phyloP scores from a whole-genome alignment of 92 coral and sea anemone species.

The Actinostola sp. region DNA sequence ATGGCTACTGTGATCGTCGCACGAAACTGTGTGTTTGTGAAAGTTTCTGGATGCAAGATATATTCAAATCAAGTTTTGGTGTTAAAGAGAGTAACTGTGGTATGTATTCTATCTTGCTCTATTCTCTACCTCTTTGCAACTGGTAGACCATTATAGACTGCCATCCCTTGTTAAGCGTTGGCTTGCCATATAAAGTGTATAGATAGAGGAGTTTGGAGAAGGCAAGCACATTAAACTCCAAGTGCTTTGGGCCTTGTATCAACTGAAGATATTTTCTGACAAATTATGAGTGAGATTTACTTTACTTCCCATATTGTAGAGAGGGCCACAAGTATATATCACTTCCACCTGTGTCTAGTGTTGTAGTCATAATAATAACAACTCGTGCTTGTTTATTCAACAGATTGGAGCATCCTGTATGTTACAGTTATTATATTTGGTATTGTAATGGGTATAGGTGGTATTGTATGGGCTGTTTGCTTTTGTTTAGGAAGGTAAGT shows the following conservation, averaged over 20 bases:
- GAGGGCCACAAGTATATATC: too few relatives aligned
- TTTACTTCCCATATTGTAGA: background rate
- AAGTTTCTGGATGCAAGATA: slow-evolving; percentile 98
- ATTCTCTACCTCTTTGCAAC: too few relatives aligned
- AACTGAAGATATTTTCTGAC: too few relatives aligned
- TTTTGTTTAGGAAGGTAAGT: slow-evolving; percentile 97
- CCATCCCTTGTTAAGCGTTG: too few relatives aligned
- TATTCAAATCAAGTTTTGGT: slow-evolving; percentile 87
- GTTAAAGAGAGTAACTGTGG: slow-evolving; percentile 95
- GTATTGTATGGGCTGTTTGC: slow-evolving; percentile 94
- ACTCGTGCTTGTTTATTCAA: background rate
- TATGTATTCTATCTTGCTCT: slow-evolving; percentile 28
- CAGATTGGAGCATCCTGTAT: slow-evolving; percentile 98
- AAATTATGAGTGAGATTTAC: too few relatives aligned
- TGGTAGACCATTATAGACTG: too few relatives aligned
- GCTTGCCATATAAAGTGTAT: too few relatives aligned
- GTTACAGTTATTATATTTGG: slow-evolving; percentile 95
- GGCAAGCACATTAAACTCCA: too few relatives aligned
- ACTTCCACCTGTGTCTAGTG: too few relatives aligned
- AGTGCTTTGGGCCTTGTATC: too few relatives aligned
- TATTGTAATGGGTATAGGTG: slow-evolving; percentile 93
- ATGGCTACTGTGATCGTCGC: slow-evolving; percentile 93
- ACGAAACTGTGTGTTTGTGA: slow-evolving; percentile 94
- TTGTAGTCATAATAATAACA: too few relatives aligned
- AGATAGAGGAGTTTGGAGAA: too few relatives aligned